These are phyloP conservation scores for Hydrochoerus hydrochaeris DNA, from an alignment of 2,113 vertebrate genomes.

Conservation along the genomic window DNA sequence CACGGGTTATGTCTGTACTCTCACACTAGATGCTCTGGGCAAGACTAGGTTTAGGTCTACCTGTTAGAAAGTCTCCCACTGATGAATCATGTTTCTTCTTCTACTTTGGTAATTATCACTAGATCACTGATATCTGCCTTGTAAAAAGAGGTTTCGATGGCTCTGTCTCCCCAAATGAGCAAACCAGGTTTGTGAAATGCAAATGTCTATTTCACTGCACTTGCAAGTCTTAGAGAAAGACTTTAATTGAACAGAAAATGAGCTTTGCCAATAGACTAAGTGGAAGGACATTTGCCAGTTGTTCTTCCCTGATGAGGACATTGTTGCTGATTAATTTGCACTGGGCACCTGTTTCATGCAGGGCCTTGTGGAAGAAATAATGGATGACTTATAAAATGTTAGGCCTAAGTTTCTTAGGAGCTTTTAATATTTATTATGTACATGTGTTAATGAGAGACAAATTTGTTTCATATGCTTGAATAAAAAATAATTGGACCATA, in stretches of 20 bases:
- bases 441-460: conserved; percentile 34
- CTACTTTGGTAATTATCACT: neutral
- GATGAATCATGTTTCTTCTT: neutral
- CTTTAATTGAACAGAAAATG: neutral
- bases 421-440: neutral
- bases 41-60: neutral
- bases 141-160: neutral
- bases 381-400: neutral
- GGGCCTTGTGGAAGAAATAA: neutral
- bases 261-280: neutral
- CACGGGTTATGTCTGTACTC: neutral
- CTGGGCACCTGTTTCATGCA: neutral
- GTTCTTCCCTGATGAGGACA: neutral
- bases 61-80: neutral
- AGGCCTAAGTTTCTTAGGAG: neutral
- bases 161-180: neutral
- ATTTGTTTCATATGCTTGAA: neutral
- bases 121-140: neutral
- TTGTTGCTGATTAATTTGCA: neutral
- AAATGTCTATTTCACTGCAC: neutral
- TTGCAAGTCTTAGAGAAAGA: neutral
- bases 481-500: neutral
- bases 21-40: neutral
- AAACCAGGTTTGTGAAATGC: neutral
- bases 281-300: neutral